Conservation (phyloP, 2,888 invertebrate genomes). For the Allygus modestus region DNA sequence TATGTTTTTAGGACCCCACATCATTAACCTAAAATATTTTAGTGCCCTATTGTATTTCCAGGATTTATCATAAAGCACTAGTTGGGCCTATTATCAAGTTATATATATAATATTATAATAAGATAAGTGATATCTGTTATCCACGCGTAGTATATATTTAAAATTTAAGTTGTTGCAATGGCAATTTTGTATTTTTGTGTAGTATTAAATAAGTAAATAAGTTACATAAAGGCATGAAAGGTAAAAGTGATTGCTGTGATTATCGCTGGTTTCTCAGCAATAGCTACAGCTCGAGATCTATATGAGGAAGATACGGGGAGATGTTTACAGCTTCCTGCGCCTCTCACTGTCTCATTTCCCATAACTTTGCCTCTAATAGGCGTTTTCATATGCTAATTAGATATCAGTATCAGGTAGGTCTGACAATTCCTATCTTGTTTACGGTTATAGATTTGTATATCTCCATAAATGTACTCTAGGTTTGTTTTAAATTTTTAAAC, state of each 20-base stretch:
- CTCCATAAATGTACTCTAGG: neutral
- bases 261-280: neutral
- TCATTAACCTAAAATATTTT: no score
- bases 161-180: no score
- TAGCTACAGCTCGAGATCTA: neutral
- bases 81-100: no score
- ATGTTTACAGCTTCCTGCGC: slow-evolving; percentile 1
- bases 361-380: slow-evolving; percentile 23
- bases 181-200: no score
- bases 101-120: no score
- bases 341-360: neutral
- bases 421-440: slow-evolving; percentile 3
- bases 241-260: neutral
- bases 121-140: no score
- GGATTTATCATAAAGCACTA: no score
- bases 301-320: neutral
- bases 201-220: no score
- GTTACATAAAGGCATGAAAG: no score
- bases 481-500: neutral
- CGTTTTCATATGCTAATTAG: slow-evolving; percentile 18
- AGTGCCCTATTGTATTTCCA: no score
- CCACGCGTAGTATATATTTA: no score
- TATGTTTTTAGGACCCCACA: no score
- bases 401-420: slow-evolving; percentile 1
- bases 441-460: neutral